These are phyloP conservation scores for Watsonalla binaria DNA, from an alignment of 2,888 invertebrate species.

Conservation along the genomic window DNA sequence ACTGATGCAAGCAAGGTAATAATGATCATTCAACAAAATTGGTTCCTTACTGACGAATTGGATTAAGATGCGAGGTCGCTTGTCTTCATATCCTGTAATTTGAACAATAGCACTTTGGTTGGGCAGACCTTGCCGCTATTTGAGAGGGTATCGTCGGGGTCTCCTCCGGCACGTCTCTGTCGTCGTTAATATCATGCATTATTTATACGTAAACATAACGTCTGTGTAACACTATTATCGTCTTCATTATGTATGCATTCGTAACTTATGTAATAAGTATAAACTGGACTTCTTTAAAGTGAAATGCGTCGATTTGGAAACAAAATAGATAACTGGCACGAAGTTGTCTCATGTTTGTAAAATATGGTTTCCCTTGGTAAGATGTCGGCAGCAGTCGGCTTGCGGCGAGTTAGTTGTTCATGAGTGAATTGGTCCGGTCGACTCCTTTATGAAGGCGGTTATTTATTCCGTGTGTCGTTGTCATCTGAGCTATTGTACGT, in stretches of 20 bases:
- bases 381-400: conserved; percentile 12
- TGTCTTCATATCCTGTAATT: conserved; percentile 57
- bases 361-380: conserved; percentile 10
- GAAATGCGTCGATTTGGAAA: conserved; percentile 23
- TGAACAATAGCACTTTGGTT: conserved; percentile 45
- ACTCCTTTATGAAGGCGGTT: conserved; percentile 27
- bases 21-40: conserved; percentile 48
- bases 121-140: conserved; percentile 32
- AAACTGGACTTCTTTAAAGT: conserved; percentile 16
- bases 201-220: no score
- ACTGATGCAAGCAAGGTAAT: conserved; percentile 38
- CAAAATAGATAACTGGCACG: conserved; percentile 17
- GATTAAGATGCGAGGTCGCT: conserved; percentile 52
- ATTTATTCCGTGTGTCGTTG: conserved; percentile 25
- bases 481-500: conserved; percentile 22
- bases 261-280: conserved; percentile 7
- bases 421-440: conserved; percentile 21
- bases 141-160: conserved; percentile 47
- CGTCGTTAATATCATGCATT: not conserved
- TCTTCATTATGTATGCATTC: not conserved
- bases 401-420: conserved; percentile 9
- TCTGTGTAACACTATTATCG: no score
- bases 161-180: conserved; percentile 19
- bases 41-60: conserved; percentile 54
- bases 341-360: conserved; percentile 9